phyloP scores from a whole-genome alignment of 2,888 invertebrate species.

The Ichneumon xanthorius region DNA sequence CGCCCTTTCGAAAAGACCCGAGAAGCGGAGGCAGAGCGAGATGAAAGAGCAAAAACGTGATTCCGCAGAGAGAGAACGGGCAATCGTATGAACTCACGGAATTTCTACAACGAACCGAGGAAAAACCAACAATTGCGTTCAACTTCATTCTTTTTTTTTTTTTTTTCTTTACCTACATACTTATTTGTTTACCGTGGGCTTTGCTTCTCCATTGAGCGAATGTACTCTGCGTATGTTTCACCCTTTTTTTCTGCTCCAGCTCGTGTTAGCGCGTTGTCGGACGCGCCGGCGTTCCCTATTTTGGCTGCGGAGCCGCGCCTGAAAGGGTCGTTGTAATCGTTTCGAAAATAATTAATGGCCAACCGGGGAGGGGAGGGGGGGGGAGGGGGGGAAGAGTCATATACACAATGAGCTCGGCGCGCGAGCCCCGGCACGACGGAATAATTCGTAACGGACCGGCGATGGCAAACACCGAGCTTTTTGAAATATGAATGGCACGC shows the following conservation, averaged over 20 bases:
- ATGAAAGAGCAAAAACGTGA: constrained; percentile 27
- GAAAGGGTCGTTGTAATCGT: constrained; percentile 62
- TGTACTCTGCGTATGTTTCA: neutral
- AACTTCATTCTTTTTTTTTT: constrained; percentile 5
- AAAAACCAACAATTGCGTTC: constrained; percentile 49
- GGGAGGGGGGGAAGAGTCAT: too few relatives aligned
- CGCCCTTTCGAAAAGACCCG: constrained; percentile 46
- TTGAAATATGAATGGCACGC: constrained; percentile 52
- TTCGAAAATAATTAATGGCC: constrained; percentile 70
- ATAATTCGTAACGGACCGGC: constrained; percentile 52
- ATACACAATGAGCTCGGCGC: constrained; percentile 43
- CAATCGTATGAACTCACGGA: constrained; percentile 30
- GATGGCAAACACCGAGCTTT: constrained; percentile 55
- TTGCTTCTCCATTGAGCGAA: constrained; percentile 1
- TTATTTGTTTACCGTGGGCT: constrained; percentile 23
- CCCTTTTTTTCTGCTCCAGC: neutral
- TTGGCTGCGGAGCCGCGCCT: constrained; percentile 13
- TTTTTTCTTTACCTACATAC: constrained; percentile 20
- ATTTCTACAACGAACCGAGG: constrained; percentile 28
- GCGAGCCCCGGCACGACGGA: constrained; percentile 39
- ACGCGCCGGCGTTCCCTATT: constrained; percentile 2
- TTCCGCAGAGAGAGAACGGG: constrained; percentile 11
- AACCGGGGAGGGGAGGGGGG: neutral
- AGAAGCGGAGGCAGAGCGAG: too few relatives aligned
- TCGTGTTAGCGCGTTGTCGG: constrained; percentile 2